Conservation (phyloP, 2,113 vertebrate genomes). For the Rhinichthys klamathensis region DNA sequence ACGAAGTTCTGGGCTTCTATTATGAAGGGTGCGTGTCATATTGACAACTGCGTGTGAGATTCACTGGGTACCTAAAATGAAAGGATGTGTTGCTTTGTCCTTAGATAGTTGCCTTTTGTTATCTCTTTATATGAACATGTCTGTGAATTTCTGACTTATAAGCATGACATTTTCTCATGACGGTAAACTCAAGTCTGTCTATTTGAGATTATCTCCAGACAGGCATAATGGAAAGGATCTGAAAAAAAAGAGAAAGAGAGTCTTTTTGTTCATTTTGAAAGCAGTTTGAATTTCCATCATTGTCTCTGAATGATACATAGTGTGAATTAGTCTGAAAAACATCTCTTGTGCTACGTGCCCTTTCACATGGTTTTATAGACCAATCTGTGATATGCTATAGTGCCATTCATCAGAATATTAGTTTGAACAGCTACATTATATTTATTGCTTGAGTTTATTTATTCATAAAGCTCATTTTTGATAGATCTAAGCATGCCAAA, state of each 20-base stretch:
- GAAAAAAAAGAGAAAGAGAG: conserved; percentile 22
- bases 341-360: not conserved
- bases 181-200: conserved; percentile 32
- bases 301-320: not conserved
- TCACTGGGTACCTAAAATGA: not conserved
- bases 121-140: not conserved
- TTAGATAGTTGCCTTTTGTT: conserved; percentile 1
- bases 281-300: not conserved
- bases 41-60: conserved; percentile 8
- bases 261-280: conserved; percentile 35
- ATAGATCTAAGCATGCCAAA: not conserved
- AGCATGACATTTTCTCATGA: conserved; percentile 30
- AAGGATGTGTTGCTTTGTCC: not conserved
- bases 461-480: not conserved
- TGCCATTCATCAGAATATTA: not conserved
- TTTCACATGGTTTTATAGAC: not conserved
- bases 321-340: not conserved
- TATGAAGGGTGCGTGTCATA: conserved; percentile 1
- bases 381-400: not conserved
- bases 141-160: not conserved
- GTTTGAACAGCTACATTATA: not conserved
- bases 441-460: not conserved
- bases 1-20: conserved; percentile 12
- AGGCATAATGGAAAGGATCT: conserved; percentile 44
- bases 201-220: conserved; percentile 27